Evolutionary conservation across 2,113 vertebrate genomes (phyloP), one percentile per base, ranked within the genome.

Genomic region (Gila orcuttii): DNA sequence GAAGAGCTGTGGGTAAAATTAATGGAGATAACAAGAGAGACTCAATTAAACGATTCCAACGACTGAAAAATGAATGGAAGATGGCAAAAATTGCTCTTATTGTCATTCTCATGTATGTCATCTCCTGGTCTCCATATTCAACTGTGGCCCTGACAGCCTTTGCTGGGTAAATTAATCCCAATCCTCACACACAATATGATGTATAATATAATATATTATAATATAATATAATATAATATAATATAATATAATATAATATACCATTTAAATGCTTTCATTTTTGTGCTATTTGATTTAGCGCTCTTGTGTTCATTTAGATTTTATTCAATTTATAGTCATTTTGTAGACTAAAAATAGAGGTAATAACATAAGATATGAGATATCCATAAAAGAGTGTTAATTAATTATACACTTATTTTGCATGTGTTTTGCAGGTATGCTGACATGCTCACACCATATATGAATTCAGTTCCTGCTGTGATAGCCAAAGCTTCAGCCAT

Each of bases 401-500:
- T 28, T 28, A 28, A 80, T 47, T 60, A 31, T 42, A 36, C 11
- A 85, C 31, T 82, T 25, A 15, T 47, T 55, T 55, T 28, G 19
- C 55, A 57, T 13, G 8, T 64, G 4, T 57, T 55, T 25, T 68
- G 42, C 89, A 99, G 98, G 87, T 97, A 99, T 0, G 93, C 97
- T 0, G 94, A 97, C 0, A 3, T 97, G 71, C 91, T 99, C 85
- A 98, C 97, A 9, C 98, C 98, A 0, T 97, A 97, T 80, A 95
- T 96, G 96, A 96, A 96, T 90, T 97, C 98, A 0, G 94, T 99
- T 89, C 98, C 98, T 47, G 98, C 98, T 19, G 95, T 99, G 89
- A 99, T 98, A 57, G 98, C 98, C 91, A 99, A 99, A 93, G 96
- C 98, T 50, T 99, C 98, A 79, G 97, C 97, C n/a, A 98, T 99